Base-by-base conservation (phyloP, 37 sponge, comb jelly and placozoan genomes). In the Chondrosia reniformis region DNA sequence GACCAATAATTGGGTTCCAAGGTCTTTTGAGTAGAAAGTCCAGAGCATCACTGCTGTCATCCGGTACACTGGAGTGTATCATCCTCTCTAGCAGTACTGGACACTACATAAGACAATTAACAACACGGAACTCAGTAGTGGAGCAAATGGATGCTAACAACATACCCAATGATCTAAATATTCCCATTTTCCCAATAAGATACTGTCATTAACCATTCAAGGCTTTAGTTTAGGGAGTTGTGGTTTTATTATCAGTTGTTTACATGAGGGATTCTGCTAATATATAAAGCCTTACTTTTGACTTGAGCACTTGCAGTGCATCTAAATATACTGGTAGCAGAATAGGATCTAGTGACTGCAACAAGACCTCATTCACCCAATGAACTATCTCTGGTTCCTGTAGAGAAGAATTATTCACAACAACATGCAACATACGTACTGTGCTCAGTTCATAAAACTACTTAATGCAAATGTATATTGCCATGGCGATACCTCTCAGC, bases 301-400 rank as follows among this genome's bases (percentile, higher is more conserved):
- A 46, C 46, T 81, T 80, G 34, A 86, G 81, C 3, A 81, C 76
- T 59, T 89, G 89, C 72, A 92, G 81, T 0, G 85, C 73, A 57
- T 92, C 93, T 33, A 92, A 81, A 69, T 92, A 92, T 22, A 92
- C 76, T n/a, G 93, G 93, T 4, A 92, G 78, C 25, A 92, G 78
- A 67, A 76, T 83, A 13, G 49, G 40, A 63, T 88, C 81, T 34
- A 92, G 83, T 9, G 80, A 27, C 63, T 85, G 78, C 2, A 92
- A 36, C 22, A 92, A 71, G 25, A 74, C 77, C 62, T 83, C 82
- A 45, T 92, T 88, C 63, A 74, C 75, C 86, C 86, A 92, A 2
- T 39, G 66, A 17, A 78, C 76, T 42, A 92, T 42, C 41, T 78
- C 73, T 0, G 82, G 54, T 30, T 87, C 88, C 92, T 92, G 66